Conservation (phyloP, 2,797 vertebrate species). For the Siniperca scherzeri region DNA sequence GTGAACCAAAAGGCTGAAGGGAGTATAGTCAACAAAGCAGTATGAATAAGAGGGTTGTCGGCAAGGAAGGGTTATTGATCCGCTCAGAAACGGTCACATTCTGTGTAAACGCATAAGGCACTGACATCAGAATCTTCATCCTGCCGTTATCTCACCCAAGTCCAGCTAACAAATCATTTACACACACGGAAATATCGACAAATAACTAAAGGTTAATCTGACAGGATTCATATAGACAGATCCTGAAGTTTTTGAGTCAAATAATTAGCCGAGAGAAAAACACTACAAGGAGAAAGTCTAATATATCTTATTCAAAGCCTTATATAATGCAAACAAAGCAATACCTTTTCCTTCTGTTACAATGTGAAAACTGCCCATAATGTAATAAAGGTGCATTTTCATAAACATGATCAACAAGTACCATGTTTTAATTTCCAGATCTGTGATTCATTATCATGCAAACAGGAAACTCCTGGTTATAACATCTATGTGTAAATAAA, state of each 20-base stretch:
- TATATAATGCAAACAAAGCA: conserved; percentile 1
- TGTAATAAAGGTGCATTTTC: conserved; percentile 11
- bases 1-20: conserved; percentile 77
- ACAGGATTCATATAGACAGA: conserved; percentile 43
- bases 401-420: conserved; percentile 11
- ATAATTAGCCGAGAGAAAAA: conserved; percentile 6
- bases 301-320: conserved; percentile 6
- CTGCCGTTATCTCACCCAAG: conserved; percentile 80
- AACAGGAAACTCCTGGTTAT: conserved; percentile 61
- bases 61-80: conserved; percentile 81
- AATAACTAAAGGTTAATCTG: conserved; percentile 78
- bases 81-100: conserved; percentile 65
- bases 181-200: conserved; percentile 76
- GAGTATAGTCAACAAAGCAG: conserved; percentile 77
- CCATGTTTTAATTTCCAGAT: conserved; percentile 27
- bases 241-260: conserved; percentile 26
- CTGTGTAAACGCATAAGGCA: conserved; percentile 76
- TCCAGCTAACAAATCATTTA: conserved; percentile 83
- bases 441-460: conserved; percentile 47
- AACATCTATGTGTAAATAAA: conserved; percentile 73
- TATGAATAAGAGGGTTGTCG: conserved; percentile 83
- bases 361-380: neutral
- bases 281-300: neutral
- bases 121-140: conserved; percentile 75
- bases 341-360: neutral